Evolutionary conservation across 2,113 vertebrate genomes (phyloP).

Genomic region (Platycercus adscitus): DNA sequence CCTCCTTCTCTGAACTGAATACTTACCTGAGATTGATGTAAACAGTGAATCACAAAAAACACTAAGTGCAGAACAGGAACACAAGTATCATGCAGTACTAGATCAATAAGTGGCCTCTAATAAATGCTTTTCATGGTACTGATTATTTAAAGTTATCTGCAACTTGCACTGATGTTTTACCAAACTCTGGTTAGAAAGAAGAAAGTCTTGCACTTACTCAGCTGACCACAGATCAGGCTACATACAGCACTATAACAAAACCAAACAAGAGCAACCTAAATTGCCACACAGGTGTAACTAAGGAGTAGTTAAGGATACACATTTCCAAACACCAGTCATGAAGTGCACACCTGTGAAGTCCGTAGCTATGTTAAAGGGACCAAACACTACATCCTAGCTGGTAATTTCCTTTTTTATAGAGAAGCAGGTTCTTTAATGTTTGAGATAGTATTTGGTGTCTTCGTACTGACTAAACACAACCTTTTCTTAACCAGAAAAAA

Average conservation of each 20-base stretch:
- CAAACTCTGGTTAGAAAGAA: not conserved
- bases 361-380: not conserved
- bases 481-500: not conserved
- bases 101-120: not conserved
- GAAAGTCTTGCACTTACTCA: not conserved
- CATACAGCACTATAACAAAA: not conserved
- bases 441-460: not conserved
- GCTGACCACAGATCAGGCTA: not conserved
- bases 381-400: not conserved
- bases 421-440: not conserved
- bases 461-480: not conserved
- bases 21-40: conserved; percentile 44
- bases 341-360: not conserved
- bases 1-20: not conserved
- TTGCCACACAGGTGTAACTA: not conserved
- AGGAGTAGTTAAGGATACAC: not conserved
- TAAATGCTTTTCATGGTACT: not conserved
- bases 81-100: not conserved
- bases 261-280: not conserved
- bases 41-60: not conserved
- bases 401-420: not conserved
- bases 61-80: not conserved
- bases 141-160: not conserved
- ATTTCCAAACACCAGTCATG: not conserved
- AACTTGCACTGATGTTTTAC: not conserved